Evolutionary conservation across 2,113 vertebrate species (phyloP).

Genomic region (Mormyrus iriodes): DNA sequence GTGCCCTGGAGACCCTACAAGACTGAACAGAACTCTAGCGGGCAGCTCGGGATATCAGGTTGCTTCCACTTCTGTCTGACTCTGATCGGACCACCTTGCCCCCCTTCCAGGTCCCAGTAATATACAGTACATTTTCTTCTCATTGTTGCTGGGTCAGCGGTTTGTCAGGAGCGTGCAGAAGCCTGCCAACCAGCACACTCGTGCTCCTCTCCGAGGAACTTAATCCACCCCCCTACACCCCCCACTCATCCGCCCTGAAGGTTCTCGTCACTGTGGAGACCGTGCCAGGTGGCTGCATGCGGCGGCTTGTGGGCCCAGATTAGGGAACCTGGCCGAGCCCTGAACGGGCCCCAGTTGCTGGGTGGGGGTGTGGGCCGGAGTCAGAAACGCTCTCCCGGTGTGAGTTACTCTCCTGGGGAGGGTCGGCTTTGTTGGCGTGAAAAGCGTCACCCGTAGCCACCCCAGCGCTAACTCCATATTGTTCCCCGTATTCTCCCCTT

Average conservation of each 20-base stretch:
- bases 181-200: conserved; percentile 4
- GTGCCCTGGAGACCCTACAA: neutral
- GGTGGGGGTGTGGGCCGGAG: neutral
- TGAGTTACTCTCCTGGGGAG: neutral
- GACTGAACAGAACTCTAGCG: neutral
- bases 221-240: neutral
- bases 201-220: neutral
- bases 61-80: neutral
- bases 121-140: conserved; percentile 19
- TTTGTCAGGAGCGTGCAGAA: conserved; percentile 18
- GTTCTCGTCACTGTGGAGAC: neutral
- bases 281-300: conserved; percentile 17
- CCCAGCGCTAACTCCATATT: neutral
- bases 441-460: neutral
- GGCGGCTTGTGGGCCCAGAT: neutral
- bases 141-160: conserved; percentile 13
- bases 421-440: neutral
- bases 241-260: neutral
- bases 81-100: neutral
- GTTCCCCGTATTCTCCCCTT: neutral
- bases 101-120: neutral
- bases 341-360: neutral
- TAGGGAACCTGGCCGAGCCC: neutral
- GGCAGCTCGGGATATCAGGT: neutral
- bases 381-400: neutral